These are phyloP conservation scores for Paragorgia papillata DNA, from an alignment of 92 coral and sea anemone species.

Conservation along the genomic window DNA sequence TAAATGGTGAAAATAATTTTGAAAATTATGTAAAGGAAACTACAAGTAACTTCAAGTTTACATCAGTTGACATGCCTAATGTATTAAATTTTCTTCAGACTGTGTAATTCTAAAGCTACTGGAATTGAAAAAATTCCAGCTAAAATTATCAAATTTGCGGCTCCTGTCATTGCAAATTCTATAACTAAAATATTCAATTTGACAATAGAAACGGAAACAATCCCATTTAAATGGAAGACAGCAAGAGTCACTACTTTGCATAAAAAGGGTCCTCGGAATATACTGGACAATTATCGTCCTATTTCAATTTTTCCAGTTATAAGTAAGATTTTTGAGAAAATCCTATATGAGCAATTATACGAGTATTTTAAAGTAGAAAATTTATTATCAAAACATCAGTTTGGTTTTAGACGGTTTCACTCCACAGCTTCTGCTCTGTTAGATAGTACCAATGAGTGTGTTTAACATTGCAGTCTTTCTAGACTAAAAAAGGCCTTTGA, in stretches of 20 bases:
- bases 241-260: constrained; percentile 40
- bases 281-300: constrained; percentile 45
- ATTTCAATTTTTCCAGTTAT: constrained; percentile 45
- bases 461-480: no score
- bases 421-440: no score
- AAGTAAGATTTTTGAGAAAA: constrained; percentile 43
- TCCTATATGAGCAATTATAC: constrained; percentile 36
- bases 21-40: not conserved
- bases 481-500: no score
- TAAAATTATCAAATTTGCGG: constrained; percentile 35
- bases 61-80: constrained; percentile 11
- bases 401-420: constrained; percentile 40
- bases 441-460: no score
- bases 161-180: constrained; percentile 32
- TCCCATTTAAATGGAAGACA: constrained; percentile 32
- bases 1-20: constrained; percentile 17
- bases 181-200: constrained; percentile 34
- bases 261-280: constrained; percentile 34
- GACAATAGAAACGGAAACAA: not conserved
- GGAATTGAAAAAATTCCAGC: constrained; percentile 39
- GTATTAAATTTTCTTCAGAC: constrained; percentile 20
- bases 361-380: constrained; percentile 7
- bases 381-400: constrained; percentile 27
- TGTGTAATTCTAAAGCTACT: constrained; percentile 21
- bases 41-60: constrained; percentile 39